Conservation (phyloP, 2,797 vertebrate species). For the Aselliscus stoliczkanus region DNA sequence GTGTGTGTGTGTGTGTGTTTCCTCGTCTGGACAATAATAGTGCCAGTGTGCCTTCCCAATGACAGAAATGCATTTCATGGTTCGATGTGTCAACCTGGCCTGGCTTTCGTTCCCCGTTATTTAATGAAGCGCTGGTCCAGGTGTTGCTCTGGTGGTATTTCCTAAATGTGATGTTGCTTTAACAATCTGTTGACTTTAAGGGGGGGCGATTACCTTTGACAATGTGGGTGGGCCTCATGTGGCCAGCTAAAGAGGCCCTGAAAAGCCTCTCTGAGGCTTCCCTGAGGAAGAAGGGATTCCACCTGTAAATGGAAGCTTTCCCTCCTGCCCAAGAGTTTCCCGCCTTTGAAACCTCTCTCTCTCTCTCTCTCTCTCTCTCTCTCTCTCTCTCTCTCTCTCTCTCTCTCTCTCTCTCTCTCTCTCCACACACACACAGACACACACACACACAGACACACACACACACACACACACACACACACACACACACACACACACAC, state of each 20-base stretch:
- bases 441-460: no score
- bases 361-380: neutral
- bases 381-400: no score
- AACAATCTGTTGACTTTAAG: neutral
- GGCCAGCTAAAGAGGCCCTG: no score
- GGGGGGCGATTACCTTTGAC: neutral
- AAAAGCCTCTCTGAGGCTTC: neutral
- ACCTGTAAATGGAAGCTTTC: rapidly evolving
- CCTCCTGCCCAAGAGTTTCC: neutral
- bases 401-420: neutral
- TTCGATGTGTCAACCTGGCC: rapidly evolving
- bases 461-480: no score
- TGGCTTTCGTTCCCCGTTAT: neutral
- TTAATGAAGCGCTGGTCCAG: neutral
- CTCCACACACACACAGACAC: no score
- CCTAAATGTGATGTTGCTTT: neutral
- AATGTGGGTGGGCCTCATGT: neutral
- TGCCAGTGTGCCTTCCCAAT: rapidly evolving
- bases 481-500: neutral
- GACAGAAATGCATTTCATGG: neutral
- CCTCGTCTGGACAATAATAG: neutral
- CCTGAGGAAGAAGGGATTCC: neutral
- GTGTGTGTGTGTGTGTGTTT: neutral
- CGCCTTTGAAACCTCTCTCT: neutral
- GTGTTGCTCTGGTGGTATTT: neutral